Conservation (phyloP, 2,797 vertebrate species). For the Rhyacichthys aspro region DNA sequence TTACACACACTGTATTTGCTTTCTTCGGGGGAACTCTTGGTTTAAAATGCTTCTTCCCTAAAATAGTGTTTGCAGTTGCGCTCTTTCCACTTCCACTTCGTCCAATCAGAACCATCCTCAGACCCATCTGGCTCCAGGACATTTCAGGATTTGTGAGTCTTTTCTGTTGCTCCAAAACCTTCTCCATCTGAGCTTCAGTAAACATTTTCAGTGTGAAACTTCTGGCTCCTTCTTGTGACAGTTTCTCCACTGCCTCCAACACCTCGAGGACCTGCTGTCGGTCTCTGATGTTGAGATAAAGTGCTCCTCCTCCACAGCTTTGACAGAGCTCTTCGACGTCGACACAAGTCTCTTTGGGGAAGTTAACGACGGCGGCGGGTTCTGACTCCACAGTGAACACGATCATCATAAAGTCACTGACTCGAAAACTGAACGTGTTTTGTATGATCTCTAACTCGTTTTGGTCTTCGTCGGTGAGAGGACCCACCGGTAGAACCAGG, state of each 20-base stretch:
- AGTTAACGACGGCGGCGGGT: slow-evolving; percentile 8
- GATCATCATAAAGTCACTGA: slow-evolving; percentile 38
- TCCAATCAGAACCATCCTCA: slow-evolving; percentile 50
- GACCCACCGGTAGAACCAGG: slow-evolving; percentile 34
- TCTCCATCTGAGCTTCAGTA: slow-evolving; percentile 6
- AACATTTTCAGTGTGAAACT: slow-evolving; percentile 15
- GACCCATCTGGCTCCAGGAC: neutral
- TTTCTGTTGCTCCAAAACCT: neutral
- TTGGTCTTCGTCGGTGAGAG: slow-evolving; percentile 53
- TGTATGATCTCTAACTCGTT: slow-evolving; percentile 27
- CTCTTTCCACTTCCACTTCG: slow-evolving; percentile 37
- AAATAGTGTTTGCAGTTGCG: slow-evolving; percentile 33
- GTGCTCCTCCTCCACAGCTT: slow-evolving; percentile 23
- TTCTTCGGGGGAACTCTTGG: neutral
- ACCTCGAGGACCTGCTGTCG: slow-evolving; percentile 13
- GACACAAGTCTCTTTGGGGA: neutral
- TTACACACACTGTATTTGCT: slow-evolving; percentile 1
- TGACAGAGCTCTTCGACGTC: slow-evolving; percentile 18
- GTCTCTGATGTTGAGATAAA: slow-evolving; percentile 19
- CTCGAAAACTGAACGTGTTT: slow-evolving; percentile 24
- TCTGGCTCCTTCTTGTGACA: neutral
- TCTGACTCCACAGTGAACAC: slow-evolving; percentile 46
- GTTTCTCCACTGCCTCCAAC: neutral
- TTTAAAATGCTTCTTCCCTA: slow-evolving; percentile 12
- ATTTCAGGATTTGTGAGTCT: neutral